Evolutionary conservation across 37 sponge, comb jelly and placozoan genomes (phyloP), one percentile per base, ranked within the genome.

Genomic region (Chondrilla cf. caribensis): DNA sequence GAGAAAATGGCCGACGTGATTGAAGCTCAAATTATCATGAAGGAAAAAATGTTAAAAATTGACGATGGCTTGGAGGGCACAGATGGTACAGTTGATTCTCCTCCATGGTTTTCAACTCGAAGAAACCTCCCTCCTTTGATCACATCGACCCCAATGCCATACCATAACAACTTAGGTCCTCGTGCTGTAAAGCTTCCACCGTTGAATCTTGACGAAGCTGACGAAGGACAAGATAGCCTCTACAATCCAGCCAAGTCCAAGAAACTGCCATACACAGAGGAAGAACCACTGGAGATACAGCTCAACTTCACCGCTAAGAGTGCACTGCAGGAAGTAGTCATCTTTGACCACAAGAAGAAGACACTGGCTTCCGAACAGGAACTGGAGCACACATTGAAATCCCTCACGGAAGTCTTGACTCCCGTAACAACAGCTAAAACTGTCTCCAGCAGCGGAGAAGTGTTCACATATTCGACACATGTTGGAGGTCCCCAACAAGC

Each of bases 1-100:
- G 90, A 93, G 68, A 89, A 93, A 38, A 36, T 93, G 31, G 89
- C 89, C 3, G 82, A 89, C 58, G 89, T 79, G 28, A 72, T 60
- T 19, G 84, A 89, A 79, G 82, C 87, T 22, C 62, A 40, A 2
- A 73, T 73, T 2, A 7, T 22, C 8, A n/a, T 24, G 0, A 73
- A 73, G 44, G 76, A 73, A 25, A 73, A 42, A 25, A 37, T 8
- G 41, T 22, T 73, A 17, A 62, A 62, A 5, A 62, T 62, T 62
- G 44, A 40, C 15, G 35, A 3, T 33, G 35, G 35, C 33, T 2
- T 6, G 2, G 42, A 37, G 40, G 76, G 40, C 0, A 40, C 43
- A 5, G 64, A 62, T 15, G 64, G 64, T 6, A 15, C 43, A 9
- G 76, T 39, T n/a, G 24, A 36, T 39, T 5, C 41, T 42, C 44